Base-by-base conservation (phyloP, 2,888 invertebrate species). In the Ophion ventricosus region DNA sequence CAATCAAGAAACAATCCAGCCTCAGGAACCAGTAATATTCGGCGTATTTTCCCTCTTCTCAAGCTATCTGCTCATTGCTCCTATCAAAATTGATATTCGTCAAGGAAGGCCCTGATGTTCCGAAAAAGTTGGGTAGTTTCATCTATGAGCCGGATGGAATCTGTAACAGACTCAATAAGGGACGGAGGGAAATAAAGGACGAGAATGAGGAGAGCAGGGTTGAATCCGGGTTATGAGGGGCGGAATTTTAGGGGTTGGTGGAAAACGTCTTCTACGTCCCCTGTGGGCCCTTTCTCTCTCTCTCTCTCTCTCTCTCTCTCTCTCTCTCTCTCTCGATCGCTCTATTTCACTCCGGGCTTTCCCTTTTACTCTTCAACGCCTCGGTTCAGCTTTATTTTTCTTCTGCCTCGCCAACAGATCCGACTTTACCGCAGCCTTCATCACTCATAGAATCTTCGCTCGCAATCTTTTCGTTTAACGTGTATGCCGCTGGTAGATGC, bases 371-470 rank as follows among this genome's bases (percentile, higher is more conserved):
- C 73, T 54, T 49, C 63, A 72, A 70, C 70, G 70, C 76, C 57
- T 56, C 35, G 20, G 61, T 78, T 43, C 20, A 64, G 64, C 69
- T 81, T 77, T 82, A 77, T 78, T 73, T 78, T 82, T 63, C 54
- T 69, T 76, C 67, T 69, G 69, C 74, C 81, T 84, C 69, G 75
- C 67, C 83, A 86, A 85, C 86, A 87, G 84, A 87, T 87, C 82
- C 86, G 86, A 89, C 88, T 90, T 90, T 88, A 88, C 88, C 87
- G 63, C 64, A 88, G 89, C 74, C 87, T 78, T 90, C 91, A 92
- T 92, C 90, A 82, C 87, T 91, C 92, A 91, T 91, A 91, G 90
- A 91, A 89, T 90, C 90, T 90, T 89, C 87, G 88, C 87, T 83
- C 87, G 88, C 88, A 88, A 91, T 91, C 90, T 92, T 89, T 88